A percentile compares a stretch with the other conserved stretches of the same genome.
These are phyloP conservation scores for western clawed frog (Xenopus tropicalis) DNA, from an alignment of 2,113 vertebrate genomes.

Conservation along the genomic window UCB_Xtro_10.0 CM004451.2:62496501-62497000, in stretches of 20 bases:
- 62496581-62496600: constrained; percentile 16
- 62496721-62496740: constrained; percentile 19
- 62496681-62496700: constrained; percentile 19
- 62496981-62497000: too few relatives aligned
- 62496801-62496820: constrained; percentile 5
- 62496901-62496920: too few relatives aligned
- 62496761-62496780: neutral
- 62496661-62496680: constrained; percentile 30
- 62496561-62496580: constrained; percentile 24
- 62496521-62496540: neutral
- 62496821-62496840: neutral
- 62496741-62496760: constrained; percentile 6
- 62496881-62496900: too few relatives aligned
- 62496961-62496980: too few relatives aligned
- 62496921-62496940: too few relatives aligned
- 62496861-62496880: too few relatives aligned
- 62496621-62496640: constrained; percentile 29
- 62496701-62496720: constrained; percentile 24
- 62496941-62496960: too few relatives aligned
- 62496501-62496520: too few relatives aligned
- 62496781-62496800: constrained; percentile 1
- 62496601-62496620: constrained; percentile 27
- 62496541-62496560: constrained; percentile 30
- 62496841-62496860: too few relatives aligned
- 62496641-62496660: constrained; percentile 31